Base-by-base conservation (phyloP, 2,888 invertebrate species). In the Chorisops tibialis region DNA sequence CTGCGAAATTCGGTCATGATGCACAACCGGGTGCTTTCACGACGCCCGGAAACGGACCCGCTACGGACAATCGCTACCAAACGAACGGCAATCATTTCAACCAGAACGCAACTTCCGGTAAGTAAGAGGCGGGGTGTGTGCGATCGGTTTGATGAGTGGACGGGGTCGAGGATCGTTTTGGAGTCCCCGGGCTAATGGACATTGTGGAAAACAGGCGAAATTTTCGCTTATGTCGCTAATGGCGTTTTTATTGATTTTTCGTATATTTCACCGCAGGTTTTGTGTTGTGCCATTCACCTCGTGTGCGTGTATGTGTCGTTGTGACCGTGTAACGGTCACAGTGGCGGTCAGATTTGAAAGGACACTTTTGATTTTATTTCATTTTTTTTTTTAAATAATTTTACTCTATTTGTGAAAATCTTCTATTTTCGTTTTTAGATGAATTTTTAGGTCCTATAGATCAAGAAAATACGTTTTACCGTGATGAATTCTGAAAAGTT, bases 31-130 rank as follows among this genome's bases (percentile, higher is more conserved):
- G 78, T 59, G 75, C 77, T 59, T 78, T 78, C 67, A 71, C 74
- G 48, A 75, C 77, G 68, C 77, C 77, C 66, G n/a, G 41, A 6
- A 73, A 72, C 65, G 72, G 72, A 52, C 73, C 74, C 65, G 60
- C 62, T 21, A 66, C 72, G 66, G 74, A 75, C 66, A 75, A 78
- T 72, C 76, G 78, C 65, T 78, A 78, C 72, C 78, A 78, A 68
- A 76, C 77, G 67, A 78, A 78, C 71, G 77, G 77, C 68, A 78
- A 78, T 73, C 78, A 78, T 69, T 78, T 78, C 68, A 76, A 78
- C 70, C 78, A 77, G 70, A 78, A 77, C 73, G 72, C 73, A 64
- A 74, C 76, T 68, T 74, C 77, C 70, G 76, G 77, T 77, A 73
- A 75, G 77, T 74, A 41, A 18, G 4, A 24, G n/a, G 39, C 21